A percentile compares a stretch with the other conserved stretches of the same genome.
Conservation (phyloP, 2,113 vertebrate species). For the Chloebia gouldiae region DNA sequence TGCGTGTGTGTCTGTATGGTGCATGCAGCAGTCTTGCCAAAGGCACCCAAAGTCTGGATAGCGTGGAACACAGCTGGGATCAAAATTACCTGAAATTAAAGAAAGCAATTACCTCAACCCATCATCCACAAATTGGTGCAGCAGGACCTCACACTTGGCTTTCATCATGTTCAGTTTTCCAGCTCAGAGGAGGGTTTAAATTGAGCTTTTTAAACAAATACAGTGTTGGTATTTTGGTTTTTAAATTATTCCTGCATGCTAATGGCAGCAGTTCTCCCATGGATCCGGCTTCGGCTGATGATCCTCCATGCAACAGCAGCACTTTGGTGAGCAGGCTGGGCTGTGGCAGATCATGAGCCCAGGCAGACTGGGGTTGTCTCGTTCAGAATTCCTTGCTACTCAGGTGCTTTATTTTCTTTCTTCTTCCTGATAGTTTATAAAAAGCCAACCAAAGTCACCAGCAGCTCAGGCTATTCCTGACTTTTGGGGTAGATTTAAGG, state of each 20-base stretch:
- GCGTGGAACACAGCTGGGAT: not conserved
- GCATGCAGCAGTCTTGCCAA: not conserved
- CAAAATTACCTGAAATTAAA: not conserved
- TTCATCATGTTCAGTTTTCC: not conserved
- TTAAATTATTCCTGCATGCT: not conserved
- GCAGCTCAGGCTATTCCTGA: not conserved
- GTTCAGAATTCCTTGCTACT: not conserved
- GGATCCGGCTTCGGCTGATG: not conserved
- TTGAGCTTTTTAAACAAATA: not conserved
- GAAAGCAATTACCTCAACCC: not conserved
- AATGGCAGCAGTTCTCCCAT: not conserved
- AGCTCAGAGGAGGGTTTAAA: not conserved
- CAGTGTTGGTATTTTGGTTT: not conserved
- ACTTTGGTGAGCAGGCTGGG: not conserved
- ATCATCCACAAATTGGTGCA: not conserved
- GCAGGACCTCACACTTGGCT: not conserved
- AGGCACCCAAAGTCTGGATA: not conserved
- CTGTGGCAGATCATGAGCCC: accelerated
- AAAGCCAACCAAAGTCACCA: not conserved
- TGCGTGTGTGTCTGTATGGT: not conserved
- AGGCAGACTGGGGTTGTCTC: accelerated
- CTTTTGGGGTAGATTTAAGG: not conserved
- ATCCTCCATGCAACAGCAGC: not conserved
- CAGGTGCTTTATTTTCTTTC: not conserved
- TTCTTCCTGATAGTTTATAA: not conserved